phyloP scores from a whole-genome alignment of 2,113 vertebrate genomes.

The Embiotoca jacksoni region DNA sequence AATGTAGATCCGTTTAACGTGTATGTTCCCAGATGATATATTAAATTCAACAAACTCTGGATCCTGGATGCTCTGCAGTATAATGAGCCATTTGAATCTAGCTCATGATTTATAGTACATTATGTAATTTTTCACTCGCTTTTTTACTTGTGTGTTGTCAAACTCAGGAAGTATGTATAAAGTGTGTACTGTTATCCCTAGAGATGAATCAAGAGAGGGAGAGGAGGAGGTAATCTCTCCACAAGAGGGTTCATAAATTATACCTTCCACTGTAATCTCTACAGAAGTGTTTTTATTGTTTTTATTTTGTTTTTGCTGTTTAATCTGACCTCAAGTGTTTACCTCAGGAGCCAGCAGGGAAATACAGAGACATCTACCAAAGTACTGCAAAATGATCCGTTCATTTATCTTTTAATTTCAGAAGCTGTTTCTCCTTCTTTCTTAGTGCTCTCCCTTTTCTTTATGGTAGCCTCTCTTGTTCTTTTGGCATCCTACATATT shows the following conservation, averaged over 20 bases:
- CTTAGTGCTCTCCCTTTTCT: background rate
- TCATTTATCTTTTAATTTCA: constrained; percentile 54
- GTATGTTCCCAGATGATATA: constrained; percentile 14
- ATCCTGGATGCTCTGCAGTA: constrained; percentile 2
- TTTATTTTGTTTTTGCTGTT: constrained; percentile 7
- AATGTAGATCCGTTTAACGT: constrained; percentile 19
- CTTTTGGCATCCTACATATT: constrained; percentile 52
- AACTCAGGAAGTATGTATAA: background rate
- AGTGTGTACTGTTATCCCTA: background rate
- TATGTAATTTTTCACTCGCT: constrained; percentile 29
- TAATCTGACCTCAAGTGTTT: constrained; percentile 56
- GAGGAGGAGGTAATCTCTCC: constrained; percentile 3
- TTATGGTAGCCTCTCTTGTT: constrained; percentile 8
- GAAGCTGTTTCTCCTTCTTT: constrained; percentile 18
- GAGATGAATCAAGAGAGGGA: constrained; percentile 11
- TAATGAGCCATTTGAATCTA: constrained; percentile 38
- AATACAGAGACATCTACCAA: constrained; percentile 30
- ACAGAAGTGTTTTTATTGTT: constrained; percentile 9
- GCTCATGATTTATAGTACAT: constrained; percentile 9
- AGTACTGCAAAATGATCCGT: constrained; percentile 9
- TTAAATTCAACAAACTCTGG: constrained; percentile 23
- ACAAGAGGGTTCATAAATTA: constrained; percentile 10
- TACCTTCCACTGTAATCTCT: constrained; percentile 9
- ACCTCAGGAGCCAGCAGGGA: constrained; percentile 10
- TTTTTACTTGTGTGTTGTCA: background rate